A percentile compares a stretch with the other conserved stretches of the same genome.
Conservation (phyloP, 2,113 vertebrate species). For the Ptyas mucosa region DNA sequence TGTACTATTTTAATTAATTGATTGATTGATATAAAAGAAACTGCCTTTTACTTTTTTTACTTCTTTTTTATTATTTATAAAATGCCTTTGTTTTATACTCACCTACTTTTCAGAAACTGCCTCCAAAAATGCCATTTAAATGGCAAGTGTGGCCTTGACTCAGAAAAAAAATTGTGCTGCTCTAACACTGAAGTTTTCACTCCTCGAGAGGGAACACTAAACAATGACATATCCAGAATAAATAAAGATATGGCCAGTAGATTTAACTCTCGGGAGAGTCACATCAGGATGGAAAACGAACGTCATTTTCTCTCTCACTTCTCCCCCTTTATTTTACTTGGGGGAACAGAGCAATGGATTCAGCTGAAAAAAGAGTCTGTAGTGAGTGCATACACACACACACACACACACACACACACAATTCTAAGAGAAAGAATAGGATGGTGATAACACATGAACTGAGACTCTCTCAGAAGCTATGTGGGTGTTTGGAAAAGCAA, state of each 20-base stretch:
- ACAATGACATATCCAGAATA: neutral
- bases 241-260: neutral
- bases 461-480: neutral
- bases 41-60: neutral
- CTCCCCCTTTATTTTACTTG: neutral
- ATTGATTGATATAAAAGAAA: neutral
- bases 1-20: neutral
- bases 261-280: neutral
- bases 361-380: neutral
- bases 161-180: neutral
- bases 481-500: neutral
- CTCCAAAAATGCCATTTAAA: neutral
- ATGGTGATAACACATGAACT: neutral
- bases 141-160: neutral
- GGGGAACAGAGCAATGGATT: neutral
- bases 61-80: neutral
- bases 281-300: neutral
- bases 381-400: neutral
- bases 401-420: neutral
- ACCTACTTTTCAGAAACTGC: neutral
- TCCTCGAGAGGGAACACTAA: neutral
- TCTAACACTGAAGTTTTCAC: neutral
- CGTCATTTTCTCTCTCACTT: neutral
- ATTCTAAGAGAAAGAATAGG: neutral
- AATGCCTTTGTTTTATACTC: neutral